Evolutionary conservation across 1,140 invertebrate genomes (phyloP).

Genomic region (Drosophila punjabiensis): DNA sequence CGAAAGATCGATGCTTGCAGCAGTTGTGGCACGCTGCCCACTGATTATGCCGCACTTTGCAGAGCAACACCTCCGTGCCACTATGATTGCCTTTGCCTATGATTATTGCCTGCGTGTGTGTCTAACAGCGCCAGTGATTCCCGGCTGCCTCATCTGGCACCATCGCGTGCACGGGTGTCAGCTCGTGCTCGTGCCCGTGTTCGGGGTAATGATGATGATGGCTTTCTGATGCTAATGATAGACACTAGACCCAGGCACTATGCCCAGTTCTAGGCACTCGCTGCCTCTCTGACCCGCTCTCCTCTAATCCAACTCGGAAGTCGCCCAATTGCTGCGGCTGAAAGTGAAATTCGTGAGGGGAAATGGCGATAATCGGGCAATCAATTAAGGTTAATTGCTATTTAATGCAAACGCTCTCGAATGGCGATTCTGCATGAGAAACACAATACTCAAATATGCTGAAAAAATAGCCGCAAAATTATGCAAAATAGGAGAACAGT

Average conservation of each 20-base stretch:
- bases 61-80: slow-evolving; percentile 73
- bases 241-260: slow-evolving; percentile 31
- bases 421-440: slow-evolving; percentile 28
- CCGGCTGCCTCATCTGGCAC: slow-evolving; percentile 71
- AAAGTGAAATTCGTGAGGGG: slow-evolving; percentile 72
- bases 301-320: slow-evolving; percentile 68
- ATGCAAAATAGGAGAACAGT: slow-evolving; percentile 75
- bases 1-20: slow-evolving; percentile 5
- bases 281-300: slow-evolving; percentile 16
- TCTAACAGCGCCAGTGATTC: slow-evolving; percentile 58
- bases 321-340: slow-evolving; percentile 51
- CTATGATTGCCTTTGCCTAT: slow-evolving; percentile 52
- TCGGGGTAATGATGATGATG: slow-evolving; percentile 78
- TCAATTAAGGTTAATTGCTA: slow-evolving; percentile 80
- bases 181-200: slow-evolving; percentile 77
- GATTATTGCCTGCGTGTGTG: slow-evolving; percentile 61
- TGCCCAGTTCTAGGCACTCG: slow-evolving; percentile 18
- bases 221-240: slow-evolving; percentile 82
- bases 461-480: slow-evolving; percentile 48
- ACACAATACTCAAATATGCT: slow-evolving; percentile 9
- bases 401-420: slow-evolving; percentile 67
- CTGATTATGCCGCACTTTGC: slow-evolving; percentile 67
- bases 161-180: slow-evolving; percentile 73
- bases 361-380: slow-evolving; percentile 71
- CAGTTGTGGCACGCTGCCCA: slow-evolving; percentile 41